Conservation (phyloP, 2,113 vertebrate species). For the Muntiacus reevesi region DNA sequence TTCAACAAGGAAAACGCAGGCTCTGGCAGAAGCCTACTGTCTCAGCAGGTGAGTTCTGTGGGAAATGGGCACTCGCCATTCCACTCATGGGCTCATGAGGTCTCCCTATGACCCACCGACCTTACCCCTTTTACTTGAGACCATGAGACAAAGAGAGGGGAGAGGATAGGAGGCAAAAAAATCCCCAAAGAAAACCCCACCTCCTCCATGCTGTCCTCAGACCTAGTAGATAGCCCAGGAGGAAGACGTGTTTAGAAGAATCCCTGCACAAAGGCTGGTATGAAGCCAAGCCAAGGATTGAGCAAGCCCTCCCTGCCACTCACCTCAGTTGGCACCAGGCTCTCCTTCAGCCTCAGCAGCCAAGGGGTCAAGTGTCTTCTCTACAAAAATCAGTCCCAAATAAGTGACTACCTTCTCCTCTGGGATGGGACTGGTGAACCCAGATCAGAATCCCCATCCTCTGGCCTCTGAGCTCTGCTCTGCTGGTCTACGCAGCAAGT, state of each 20-base stretch:
- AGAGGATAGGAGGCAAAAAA: not conserved
- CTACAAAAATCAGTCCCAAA: not conserved
- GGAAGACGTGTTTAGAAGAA: not conserved
- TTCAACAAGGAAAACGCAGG: not conserved
- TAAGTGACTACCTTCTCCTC: not conserved
- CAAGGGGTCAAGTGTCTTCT: not conserved
- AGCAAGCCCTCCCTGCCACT: not conserved
- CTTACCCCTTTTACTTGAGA: not conserved
- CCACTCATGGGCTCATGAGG: rapidly evolving
- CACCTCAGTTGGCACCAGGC: not conserved
- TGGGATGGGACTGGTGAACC: not conserved
- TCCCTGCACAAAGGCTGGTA: not conserved
- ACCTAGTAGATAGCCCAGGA: no score
- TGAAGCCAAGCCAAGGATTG: not conserved
- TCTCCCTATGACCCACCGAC: not conserved
- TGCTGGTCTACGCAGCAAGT: not conserved
- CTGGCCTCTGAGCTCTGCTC: not conserved
- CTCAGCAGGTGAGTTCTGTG: not conserved
- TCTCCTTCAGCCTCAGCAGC: not conserved
- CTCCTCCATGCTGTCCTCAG: not conserved
- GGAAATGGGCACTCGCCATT: not conserved
- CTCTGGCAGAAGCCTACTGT: not conserved
- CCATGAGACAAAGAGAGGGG: not conserved
- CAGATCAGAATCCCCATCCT: not conserved
- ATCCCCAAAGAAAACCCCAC: not conserved